Base-by-base conservation (phyloP, 2,888 invertebrate species). In the Melanophora roralis region DNA sequence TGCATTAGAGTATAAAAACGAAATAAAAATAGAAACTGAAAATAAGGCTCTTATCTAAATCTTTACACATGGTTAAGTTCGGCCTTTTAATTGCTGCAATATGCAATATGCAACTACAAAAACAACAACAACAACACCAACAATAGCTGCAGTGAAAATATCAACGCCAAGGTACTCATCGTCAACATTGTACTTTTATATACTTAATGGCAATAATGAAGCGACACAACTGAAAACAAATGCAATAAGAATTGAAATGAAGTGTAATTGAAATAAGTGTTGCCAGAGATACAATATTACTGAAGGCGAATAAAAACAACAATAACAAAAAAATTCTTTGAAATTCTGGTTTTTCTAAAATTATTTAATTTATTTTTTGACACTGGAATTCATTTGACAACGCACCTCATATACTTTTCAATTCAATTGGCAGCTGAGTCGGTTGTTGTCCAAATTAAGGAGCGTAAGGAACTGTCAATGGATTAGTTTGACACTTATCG, bases 21-120 rank as follows among this genome's bases (percentile, higher is more conserved):
- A 21, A 55, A 71, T 43, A 55, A 51, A 57, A 49, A 40, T 19
- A 49, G 32, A 43, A 64, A 73, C 47, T 64, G 47, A 73, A 77
- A 82, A 73, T 78, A 81, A 86, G 85, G 81, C 83, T 87, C 87
- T 89, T 89, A 89, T 89, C 89, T 88, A 85, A 85, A 89, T 89
- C 89, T 89, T 89, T 86, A 88, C 89, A 89, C 88, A 89, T 89
- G 88, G 89, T 86, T 89, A 89, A 87, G 84, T 88, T 86, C 89
- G 87, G 88, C 86, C 87, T 87, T 86, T 88, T 88, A 88, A 87
- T 88, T 88, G 87, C 86, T 78, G 77, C 75, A 86, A 82, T 82
- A 77, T 67, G 60, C 67, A 36, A 11, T 6, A 77, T 67, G 60
- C 67, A 36, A 11, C 9, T 40, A 51, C 43, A 34, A 55, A 47